Conservation (phyloP, 2,888 invertebrate genomes). For the Drosophila borealis region DNA sequence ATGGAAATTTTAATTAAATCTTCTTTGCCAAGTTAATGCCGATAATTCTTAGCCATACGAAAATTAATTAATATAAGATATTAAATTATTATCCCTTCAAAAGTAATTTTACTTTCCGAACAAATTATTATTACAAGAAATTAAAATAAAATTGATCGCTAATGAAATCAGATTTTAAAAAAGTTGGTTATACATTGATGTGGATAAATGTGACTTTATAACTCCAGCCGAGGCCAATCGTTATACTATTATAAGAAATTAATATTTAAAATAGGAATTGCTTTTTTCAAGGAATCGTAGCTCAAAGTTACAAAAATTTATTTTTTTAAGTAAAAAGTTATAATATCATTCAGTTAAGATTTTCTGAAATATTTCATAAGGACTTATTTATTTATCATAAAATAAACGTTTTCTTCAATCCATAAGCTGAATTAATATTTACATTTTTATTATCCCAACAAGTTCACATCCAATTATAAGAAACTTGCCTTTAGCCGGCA, state of each 20-base stretch:
- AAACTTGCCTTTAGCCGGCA: neutral
- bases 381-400: neutral
- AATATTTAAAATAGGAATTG: no score
- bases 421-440: neutral
- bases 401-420: neutral
- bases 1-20: conserved; percentile 18
- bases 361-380: no score
- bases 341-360: no score
- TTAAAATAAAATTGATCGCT: neutral
- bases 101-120: neutral
- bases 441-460: conserved; percentile 2
- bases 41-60: neutral
- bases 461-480: neutral
- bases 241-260: no score
- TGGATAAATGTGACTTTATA: no score
- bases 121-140: no score
- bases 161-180: no score
- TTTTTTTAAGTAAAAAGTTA: no score
- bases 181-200: no score
- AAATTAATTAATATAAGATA: neutral
- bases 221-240: no score
- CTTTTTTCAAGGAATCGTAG: no score
- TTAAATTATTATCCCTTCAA: neutral
- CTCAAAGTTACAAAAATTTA: no score
- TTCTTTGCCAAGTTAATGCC: neutral